phyloP scores from a whole-genome alignment of 2,888 invertebrate genomes.

The Druceiella hillmani region DNA sequence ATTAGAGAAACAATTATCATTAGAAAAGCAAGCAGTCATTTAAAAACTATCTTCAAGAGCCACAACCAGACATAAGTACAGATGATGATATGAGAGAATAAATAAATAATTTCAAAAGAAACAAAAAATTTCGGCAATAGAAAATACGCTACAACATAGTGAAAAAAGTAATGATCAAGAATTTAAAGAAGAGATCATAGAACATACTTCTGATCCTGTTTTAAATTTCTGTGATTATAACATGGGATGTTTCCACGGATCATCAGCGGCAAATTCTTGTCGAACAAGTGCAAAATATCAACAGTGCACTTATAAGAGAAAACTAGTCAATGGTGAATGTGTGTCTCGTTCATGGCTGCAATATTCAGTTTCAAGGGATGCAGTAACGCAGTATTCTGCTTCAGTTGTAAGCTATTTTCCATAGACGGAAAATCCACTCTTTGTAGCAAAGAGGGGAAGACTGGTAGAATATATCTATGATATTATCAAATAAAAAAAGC shows the following conservation, averaged over 20 bases:
- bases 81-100: no score
- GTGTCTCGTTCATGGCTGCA: conserved; percentile 15
- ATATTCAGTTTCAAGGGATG: conserved; percentile 15
- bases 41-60: no score
- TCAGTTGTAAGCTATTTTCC: conserved; percentile 19
- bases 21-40: no score
- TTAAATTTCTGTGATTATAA: no score
- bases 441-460: conserved; percentile 15
- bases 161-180: no score
- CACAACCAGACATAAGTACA: no score
- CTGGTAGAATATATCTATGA: conserved; percentile 17
- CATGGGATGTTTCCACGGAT: conserved; percentile 15
- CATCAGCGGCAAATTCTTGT: conserved; percentile 11
- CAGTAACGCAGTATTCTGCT: conserved; percentile 17
- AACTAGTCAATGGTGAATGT: conserved; percentile 14
- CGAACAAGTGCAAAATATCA: conserved; percentile 12
- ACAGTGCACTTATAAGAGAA: conserved; percentile 15
- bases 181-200: no score
- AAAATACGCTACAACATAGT: no score
- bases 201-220: no score
- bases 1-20: no score
- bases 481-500: conserved; percentile 14
- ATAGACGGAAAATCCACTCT: conserved; percentile 10
- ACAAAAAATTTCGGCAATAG: no score
- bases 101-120: no score